Evolutionary conservation across 2,113 vertebrate species (phyloP), one percentile per base, ranked within the genome.

Genomic region (Halichoerus grypus): DNA sequence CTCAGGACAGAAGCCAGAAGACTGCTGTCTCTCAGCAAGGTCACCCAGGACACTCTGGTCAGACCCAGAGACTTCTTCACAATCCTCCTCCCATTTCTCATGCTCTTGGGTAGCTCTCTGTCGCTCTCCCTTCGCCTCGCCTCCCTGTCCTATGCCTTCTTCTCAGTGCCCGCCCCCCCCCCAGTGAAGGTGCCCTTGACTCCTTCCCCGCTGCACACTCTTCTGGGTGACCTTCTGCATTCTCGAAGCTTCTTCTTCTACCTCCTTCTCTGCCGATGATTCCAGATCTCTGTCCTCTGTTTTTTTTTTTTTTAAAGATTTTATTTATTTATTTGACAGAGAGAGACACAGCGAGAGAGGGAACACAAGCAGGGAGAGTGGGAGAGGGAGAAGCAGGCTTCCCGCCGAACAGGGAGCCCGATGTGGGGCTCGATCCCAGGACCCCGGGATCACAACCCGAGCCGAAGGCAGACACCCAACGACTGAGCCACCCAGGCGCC

Each of bases 71-170:
- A 11, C 13, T 11, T 24, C 7, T 4, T 53, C 24, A 33, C 18
- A 11, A 31, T 26, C 55, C n/a, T 69, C 8, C 0, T 14, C 12
- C 0, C 2, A 1, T 51, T 39, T 24, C 57, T 36, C 6, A 1
- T 5, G 53, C 24, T n/a, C 3, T 22, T 71, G 36, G 9, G 19
- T 9, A 65, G 46, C 33, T 21, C 80, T 46, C 15, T 24, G 55
- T 36, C 53, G 19, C 3, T 46, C 33, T 72, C 42, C 76, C 13
- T 15, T 1, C 0, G 19, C 14, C 15, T 69, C 15, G 21, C 61
- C 21, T 22, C 12, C 28, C 61, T 67, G 21, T 72, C 63, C 4
- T 28, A 7, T 6, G 87, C 69, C 36, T 12, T 12, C 36, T 59
- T 26, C 42, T 49, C 24, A 2, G 33, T 6, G 71, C 1, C 5